phyloP scores from a whole-genome alignment of 1,140 invertebrate species.

The Eupristina koningsbergeri region DNA sequence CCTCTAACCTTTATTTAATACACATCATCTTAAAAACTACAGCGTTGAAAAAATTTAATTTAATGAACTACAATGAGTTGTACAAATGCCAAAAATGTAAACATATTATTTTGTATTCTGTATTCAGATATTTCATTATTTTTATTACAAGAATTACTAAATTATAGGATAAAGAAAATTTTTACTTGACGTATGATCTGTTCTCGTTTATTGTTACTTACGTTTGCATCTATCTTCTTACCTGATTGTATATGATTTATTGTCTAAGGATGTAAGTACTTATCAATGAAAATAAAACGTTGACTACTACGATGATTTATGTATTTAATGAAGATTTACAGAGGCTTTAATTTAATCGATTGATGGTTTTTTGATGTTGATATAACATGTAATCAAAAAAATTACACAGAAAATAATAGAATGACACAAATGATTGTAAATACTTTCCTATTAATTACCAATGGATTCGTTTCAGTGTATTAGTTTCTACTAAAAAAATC shows the following conservation, averaged over 20 bases:
- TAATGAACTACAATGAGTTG: no score
- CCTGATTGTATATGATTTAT: no score
- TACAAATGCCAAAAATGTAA: no score
- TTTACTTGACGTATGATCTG: not conserved
- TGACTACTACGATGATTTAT: not conserved
- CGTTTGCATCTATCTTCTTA: not conserved
- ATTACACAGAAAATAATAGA: not conserved
- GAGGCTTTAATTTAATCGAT: not conserved
- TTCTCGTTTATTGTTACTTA: not conserved
- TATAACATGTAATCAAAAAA: not conserved
- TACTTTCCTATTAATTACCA: not conserved
- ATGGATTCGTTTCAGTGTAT: not conserved
- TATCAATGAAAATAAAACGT: not conserved
- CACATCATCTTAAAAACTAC: no score
- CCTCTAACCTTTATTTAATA: no score
- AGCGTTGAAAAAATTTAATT: no score
- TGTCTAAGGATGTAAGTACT: not conserved
- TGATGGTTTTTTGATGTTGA: slow-evolving; percentile 1
- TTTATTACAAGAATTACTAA: not conserved
- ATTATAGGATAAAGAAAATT: no score
- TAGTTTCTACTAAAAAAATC: not conserved
- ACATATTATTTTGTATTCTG: no score
- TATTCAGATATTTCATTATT: not conserved
- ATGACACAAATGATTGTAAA: not conserved
- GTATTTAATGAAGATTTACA: not conserved